These are phyloP conservation scores for Lophochroa leadbeateri DNA, from an alignment of 2,113 vertebrate genomes.

Conservation along the genomic window DNA sequence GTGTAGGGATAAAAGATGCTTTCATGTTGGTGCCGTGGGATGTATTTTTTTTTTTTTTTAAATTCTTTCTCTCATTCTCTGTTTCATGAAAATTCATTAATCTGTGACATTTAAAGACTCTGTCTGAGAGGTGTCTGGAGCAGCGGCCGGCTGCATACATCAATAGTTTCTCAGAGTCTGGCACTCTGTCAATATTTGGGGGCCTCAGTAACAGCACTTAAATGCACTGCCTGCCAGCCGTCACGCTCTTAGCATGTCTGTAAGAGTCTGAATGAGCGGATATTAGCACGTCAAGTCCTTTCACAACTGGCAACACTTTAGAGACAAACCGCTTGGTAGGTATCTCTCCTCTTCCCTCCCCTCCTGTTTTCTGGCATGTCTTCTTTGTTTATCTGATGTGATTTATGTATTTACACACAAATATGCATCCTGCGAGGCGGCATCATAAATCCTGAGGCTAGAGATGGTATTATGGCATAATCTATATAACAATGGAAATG, in stretches of 20 bases:
- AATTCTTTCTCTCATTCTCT: constrained; percentile 59
- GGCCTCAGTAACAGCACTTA: constrained; percentile 75
- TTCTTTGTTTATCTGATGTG: constrained; percentile 73
- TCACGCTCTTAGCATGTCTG: constrained; percentile 71
- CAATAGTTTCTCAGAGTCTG: constrained; percentile 81
- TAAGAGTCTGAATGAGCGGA: constrained; percentile 66
- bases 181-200: constrained; percentile 84
- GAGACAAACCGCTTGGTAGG: constrained; percentile 68
- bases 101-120: constrained; percentile 85
- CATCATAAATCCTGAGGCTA: constrained; percentile 60
- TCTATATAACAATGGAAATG: constrained; percentile 41
- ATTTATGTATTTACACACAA: constrained; percentile 71
- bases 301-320: constrained; percentile 74
- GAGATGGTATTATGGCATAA: constrained; percentile 40
- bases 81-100: constrained; percentile 87
- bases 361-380: constrained; percentile 61
- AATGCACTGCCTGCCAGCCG: constrained; percentile 73
- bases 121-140: constrained; percentile 83
- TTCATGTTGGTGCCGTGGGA: constrained; percentile 61
- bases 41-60: constrained; percentile 49
- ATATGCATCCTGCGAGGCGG: constrained; percentile 54
- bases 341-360: constrained; percentile 58
- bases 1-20: constrained; percentile 52
- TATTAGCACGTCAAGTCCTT: constrained; percentile 74
- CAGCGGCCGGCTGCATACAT: constrained; percentile 78